These are phyloP conservation scores for Oreocharis arfaki DNA, from an alignment of 2,113 vertebrate species.

Conservation along the genomic window DNA sequence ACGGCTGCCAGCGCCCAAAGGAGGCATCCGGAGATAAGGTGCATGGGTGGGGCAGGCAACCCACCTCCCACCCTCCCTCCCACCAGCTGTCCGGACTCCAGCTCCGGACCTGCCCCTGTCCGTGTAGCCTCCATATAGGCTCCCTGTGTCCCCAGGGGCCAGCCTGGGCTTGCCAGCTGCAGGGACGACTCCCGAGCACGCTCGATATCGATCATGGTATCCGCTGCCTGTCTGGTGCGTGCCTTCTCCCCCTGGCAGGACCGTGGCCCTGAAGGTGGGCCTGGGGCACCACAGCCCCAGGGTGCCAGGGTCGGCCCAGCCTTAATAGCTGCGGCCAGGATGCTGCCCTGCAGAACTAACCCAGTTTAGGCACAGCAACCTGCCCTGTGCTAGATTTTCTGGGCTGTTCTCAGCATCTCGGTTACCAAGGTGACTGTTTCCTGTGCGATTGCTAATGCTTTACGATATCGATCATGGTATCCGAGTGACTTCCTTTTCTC, in stretches of 20 bases:
- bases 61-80: accelerated
- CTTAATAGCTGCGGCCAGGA: not conserved
- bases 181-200: not conserved
- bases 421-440: slow-evolving; percentile 57
- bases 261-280: accelerated
- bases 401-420: slow-evolving; percentile 33
- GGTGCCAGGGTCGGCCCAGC: accelerated
- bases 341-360: not conserved
- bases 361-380: not conserved
- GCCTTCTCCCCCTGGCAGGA: accelerated
- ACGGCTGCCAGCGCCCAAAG: not conserved
- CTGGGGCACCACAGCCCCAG: not conserved
- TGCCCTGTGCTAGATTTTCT: slow-evolving; percentile 23
- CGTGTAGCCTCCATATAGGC: not conserved
- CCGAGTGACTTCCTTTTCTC: slow-evolving; percentile 7
- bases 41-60: not conserved
- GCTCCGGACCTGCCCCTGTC: not conserved
- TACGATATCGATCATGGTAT: not conserved
- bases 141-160: accelerated
- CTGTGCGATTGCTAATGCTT: slow-evolving; percentile 23
- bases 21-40: not conserved
- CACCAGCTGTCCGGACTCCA: accelerated
- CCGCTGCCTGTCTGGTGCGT: accelerated
- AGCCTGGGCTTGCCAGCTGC: accelerated
- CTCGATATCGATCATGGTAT: too few relatives aligned